Evolutionary conservation across 1,140 invertebrate species (phyloP).

Genomic region (Drosophila lowei): DNA sequence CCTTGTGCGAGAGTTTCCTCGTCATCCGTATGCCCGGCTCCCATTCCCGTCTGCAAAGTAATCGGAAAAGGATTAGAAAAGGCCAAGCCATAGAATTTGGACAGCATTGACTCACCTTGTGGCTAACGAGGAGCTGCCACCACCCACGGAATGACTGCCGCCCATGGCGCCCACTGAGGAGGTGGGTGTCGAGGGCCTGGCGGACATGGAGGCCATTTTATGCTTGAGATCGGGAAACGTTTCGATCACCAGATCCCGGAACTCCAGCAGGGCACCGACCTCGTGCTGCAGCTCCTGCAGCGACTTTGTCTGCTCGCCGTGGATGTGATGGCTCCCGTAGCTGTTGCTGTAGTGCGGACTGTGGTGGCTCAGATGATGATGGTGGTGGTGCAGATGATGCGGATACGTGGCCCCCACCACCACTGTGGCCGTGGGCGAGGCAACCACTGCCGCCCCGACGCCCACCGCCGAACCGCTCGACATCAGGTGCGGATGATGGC

Average conservation of each 20-base stretch:
- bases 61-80: neutral
- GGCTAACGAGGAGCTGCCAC: constrained; percentile 72
- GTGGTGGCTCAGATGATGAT: constrained; percentile 72
- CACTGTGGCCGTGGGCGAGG: constrained; percentile 67
- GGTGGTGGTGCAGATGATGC: constrained; percentile 71
- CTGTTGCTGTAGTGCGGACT: constrained; percentile 65
- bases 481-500: constrained; percentile 69
- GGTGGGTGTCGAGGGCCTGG: constrained; percentile 72
- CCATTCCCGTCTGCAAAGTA: constrained; percentile 85
- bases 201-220: constrained; percentile 87
- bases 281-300: constrained; percentile 93
- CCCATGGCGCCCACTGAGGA: constrained; percentile 81
- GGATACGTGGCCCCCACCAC: constrained; percentile 73
- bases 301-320: constrained; percentile 83
- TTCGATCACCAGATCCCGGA: constrained; percentile 95
- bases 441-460: constrained; percentile 24
- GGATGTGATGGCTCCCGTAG: constrained; percentile 79
- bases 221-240: constrained; percentile 93
- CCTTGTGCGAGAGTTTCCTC: constrained; percentile 85
- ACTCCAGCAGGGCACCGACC: constrained; percentile 93
- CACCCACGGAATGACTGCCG: constrained; percentile 70
- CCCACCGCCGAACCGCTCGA: constrained; percentile 28
- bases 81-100: neutral
- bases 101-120: constrained; percentile 56
- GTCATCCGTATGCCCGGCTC: constrained; percentile 90